These are phyloP conservation scores for Chloroceryle aenea DNA, from an alignment of 2,113 vertebrate species.

Conservation along the genomic window DNA sequence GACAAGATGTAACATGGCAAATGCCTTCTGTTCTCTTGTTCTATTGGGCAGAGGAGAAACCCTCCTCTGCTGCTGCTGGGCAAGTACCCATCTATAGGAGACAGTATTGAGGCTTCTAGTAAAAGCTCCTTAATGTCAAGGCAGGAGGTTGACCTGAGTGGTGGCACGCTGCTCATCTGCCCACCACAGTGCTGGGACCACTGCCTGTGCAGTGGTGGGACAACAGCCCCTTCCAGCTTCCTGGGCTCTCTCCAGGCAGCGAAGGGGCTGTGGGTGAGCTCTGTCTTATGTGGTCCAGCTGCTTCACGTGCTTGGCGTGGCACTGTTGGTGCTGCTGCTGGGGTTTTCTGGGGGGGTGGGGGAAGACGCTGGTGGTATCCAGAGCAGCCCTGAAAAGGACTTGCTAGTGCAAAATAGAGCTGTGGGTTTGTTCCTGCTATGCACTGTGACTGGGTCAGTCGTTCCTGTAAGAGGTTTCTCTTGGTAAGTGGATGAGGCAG, in stretches of 20 bases:
- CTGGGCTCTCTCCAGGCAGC: background rate
- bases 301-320: rapidly evolving
- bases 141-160: background rate
- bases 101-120: background rate
- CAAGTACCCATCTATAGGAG: background rate
- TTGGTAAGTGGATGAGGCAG: background rate
- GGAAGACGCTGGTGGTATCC: background rate
- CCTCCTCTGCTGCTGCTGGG: background rate
- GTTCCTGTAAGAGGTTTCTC: background rate
- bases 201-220: rapidly evolving
- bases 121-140: background rate
- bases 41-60: background rate
- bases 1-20: background rate
- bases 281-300: rapidly evolving
- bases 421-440: background rate
- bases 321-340: rapidly evolving
- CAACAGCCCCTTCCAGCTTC: background rate
- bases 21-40: background rate
- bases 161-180: background rate
- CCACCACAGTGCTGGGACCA: background rate
- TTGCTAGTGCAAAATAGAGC: rapidly evolving
- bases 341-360: background rate
- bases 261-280: background rate
- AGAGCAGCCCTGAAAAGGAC: background rate
- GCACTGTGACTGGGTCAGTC: rapidly evolving